Evolutionary conservation across 2,797 vertebrate species (phyloP).

Genomic region (Amphiprion clarkii): DNA sequence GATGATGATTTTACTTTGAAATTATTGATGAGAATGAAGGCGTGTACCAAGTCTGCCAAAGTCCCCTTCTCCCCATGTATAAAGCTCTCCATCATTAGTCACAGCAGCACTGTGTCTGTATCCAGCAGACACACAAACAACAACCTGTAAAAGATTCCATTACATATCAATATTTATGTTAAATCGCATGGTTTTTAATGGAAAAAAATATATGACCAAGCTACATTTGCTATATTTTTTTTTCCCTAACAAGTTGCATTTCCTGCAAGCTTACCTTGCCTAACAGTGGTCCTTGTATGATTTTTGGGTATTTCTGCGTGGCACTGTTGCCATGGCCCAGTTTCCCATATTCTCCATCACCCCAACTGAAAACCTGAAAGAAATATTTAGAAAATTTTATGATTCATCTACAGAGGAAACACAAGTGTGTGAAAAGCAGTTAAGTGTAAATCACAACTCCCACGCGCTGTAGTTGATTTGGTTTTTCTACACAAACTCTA

Average conservation of each 20-base stretch:
- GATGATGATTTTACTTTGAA: not conserved
- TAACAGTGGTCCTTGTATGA: slow-evolving; percentile 87
- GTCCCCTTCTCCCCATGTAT: slow-evolving; percentile 90
- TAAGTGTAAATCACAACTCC: not conserved
- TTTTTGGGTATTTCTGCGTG: slow-evolving; percentile 90
- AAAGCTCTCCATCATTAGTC: slow-evolving; percentile 88
- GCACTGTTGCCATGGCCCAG: slow-evolving; percentile 90
- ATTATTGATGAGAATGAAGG: slow-evolving; percentile 7
- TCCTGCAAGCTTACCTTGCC: slow-evolving; percentile 81
- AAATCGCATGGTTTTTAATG: not conserved
- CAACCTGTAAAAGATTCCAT: slow-evolving; percentile 75
- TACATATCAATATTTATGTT: not conserved
- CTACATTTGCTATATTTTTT: not conserved
- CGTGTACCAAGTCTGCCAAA: slow-evolving; percentile 87
- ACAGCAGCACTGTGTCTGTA: slow-evolving; percentile 90
- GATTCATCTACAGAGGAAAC: not conserved
- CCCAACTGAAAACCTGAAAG: slow-evolving; percentile 88
- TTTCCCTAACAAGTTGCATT: not conserved
- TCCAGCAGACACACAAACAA: slow-evolving; percentile 89
- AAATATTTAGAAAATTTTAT: slow-evolving; percentile 10
- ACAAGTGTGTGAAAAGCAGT: not conserved
- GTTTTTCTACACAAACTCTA: not conserved
- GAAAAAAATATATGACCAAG: not conserved
- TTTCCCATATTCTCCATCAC: slow-evolving; percentile 90
- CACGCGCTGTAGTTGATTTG: not conserved